Percentiles rank a stretch among this genome's conserved stretches.
These are phyloP conservation scores for Pelochelys cantorii DNA, from an alignment of 2,797 vertebrate genomes.

Conservation along the genomic window DNA sequence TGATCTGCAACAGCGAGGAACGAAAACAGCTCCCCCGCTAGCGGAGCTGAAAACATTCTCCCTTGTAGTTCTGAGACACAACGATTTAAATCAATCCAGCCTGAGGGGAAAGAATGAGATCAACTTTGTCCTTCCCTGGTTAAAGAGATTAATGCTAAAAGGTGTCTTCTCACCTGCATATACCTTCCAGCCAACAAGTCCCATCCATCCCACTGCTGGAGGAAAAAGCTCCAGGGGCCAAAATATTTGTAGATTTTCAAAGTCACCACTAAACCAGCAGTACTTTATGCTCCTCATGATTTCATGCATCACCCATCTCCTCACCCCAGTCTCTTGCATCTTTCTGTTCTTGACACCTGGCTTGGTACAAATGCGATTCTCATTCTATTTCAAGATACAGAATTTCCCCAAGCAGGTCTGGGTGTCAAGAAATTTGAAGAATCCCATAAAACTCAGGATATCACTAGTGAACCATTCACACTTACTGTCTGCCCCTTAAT, in stretches of 20 bases:
- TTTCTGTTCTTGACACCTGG: background rate
- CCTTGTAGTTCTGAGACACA: too few species aligned
- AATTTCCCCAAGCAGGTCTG: background rate
- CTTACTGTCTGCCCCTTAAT: background rate
- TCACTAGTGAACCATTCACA: background rate
- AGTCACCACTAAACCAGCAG: background rate
- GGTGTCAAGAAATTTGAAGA: background rate
- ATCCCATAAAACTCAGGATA: rapidly evolving
- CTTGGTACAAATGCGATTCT: rapidly evolving
- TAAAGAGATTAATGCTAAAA: background rate
- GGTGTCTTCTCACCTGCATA: too few species aligned
- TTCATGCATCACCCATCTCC: rapidly evolving
- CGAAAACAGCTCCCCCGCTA: background rate
- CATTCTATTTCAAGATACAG: background rate
- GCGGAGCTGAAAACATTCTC: background rate
- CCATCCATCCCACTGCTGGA: rapidly evolving
- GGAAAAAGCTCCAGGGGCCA: too few species aligned
- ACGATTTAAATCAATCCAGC: too few species aligned
- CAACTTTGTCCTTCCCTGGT: too few species aligned
- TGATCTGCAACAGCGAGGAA: background rate
- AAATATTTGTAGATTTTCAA: too few species aligned
- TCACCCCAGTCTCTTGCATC: rapidly evolving
- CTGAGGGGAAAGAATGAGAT: too few species aligned
- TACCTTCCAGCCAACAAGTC: background rate
- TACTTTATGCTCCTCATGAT: rapidly evolving